Base-by-base conservation (phyloP, 2,797 vertebrate species). In the Discoglossus pictus region DNA sequence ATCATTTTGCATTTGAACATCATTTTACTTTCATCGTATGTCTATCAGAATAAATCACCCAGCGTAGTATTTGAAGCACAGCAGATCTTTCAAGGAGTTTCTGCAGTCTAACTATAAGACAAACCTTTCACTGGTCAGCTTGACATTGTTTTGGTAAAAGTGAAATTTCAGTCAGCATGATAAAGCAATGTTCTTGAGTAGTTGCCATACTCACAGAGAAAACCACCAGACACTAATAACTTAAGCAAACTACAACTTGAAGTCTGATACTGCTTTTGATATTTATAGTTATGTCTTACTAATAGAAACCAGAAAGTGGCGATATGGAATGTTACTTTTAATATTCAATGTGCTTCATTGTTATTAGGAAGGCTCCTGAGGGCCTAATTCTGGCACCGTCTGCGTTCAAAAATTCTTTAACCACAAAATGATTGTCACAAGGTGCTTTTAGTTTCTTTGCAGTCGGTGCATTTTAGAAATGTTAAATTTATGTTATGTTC, bases 141-240 rank as follows among this genome's bases (percentile, higher is more conserved):
- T 70, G 43, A 70, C 44, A 63, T 50, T 64, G 52, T 58, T 70
- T 70, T 70, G 52, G 68, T 64, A 43, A 56, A 70, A 43, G 24
- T 36, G 25, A 64, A 58, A 63, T 62, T 44, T 70, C 59, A 50
- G 34, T 62, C 59, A 50, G 59, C 36, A 50, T 55, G 36, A 70
- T 70, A 56, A 58, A 55, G 35, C 51, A 47, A 48, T 34, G 24
- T 43, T 63, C 58, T 58, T 70, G 60, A 63, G 51, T 11, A 36
- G 46, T 50, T 70, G 43, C 52, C 44, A 70, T 51, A 42, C 21
- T 51, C 27, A 8, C 35, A 58, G 43, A 7, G 36, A 64, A 70
- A 70, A 23, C 52, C 60, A 70, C 60, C 39, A 63, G 43, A 63
- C 60, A 58, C 43, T 70, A 70, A 70, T 70, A 70, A 43, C 68